Conservation (phyloP, 35 echinoderm and acorn worm species). For the Anneissia japonica region DNA sequence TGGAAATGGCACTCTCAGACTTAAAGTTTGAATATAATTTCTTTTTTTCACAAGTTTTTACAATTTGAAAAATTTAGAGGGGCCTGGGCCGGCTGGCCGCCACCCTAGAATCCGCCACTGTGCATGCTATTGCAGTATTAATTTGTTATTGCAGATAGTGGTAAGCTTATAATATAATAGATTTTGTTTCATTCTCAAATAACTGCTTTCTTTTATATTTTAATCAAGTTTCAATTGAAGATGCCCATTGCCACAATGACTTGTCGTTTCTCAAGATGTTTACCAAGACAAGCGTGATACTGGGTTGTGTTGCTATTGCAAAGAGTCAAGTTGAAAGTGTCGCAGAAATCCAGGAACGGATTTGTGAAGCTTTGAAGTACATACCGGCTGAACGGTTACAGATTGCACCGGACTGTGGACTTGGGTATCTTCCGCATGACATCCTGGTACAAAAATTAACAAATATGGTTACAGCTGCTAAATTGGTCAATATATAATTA, state of each 20-base stretch:
- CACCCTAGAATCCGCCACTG: not conserved
- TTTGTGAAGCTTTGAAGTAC: slow-evolving; percentile 26
- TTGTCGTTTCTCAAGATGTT: slow-evolving; percentile 34
- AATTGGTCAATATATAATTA: slow-evolving; percentile 18
- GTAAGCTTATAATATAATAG: not conserved
- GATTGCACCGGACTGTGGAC: slow-evolving; percentile 62
- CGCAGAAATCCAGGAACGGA: slow-evolving; percentile 38
- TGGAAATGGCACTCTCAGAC: no score
- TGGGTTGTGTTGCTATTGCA: slow-evolving; percentile 48
- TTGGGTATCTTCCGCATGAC: slow-evolving; percentile 46
- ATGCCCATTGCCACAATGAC: slow-evolving; percentile 51
- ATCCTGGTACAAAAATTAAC: slow-evolving; percentile 39
- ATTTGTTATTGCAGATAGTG: slow-evolving; percentile 1
- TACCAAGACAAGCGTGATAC: slow-evolving; percentile 41
- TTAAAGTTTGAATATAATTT: no score
- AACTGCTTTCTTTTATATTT: slow-evolving; percentile 3
- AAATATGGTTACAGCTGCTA: slow-evolving; percentile 60
- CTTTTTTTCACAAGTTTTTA: no score
- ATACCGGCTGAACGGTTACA: slow-evolving; percentile 35
- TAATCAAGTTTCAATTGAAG: slow-evolving; percentile 57
- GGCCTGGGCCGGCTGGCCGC: no score
- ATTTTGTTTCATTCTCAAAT: not conserved
- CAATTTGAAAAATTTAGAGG: no score
- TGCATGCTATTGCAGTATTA: not conserved
- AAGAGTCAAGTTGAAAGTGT: slow-evolving; percentile 37